Evolutionary conservation across 2,888 invertebrate genomes (phyloP).

Genomic region (Tipula helvola): DNA sequence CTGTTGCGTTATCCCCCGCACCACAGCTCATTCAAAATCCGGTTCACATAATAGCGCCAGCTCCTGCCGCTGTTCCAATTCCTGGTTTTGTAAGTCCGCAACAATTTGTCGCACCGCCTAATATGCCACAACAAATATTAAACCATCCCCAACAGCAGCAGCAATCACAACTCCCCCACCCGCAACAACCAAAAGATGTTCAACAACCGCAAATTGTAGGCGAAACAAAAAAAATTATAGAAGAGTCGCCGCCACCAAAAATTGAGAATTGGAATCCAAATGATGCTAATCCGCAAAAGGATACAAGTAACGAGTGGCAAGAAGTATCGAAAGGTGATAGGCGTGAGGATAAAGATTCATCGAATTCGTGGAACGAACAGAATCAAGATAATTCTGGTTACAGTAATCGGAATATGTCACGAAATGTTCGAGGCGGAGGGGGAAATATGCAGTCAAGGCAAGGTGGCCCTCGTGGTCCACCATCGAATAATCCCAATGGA

Average conservation of each 20-base stretch:
- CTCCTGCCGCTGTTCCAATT: neutral
- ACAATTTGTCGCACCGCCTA: neutral
- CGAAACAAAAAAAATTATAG: neutral
- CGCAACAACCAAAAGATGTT: neutral
- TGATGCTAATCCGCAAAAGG: neutral
- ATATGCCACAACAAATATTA: neutral
- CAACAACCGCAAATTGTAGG: slow-evolving; percentile 10
- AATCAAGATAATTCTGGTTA: slow-evolving; percentile 16
- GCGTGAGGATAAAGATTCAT: slow-evolving; percentile 22
- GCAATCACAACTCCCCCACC: neutral
- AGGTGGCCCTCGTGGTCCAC: neutral
- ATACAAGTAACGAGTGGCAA: neutral
- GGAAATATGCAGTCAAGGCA: neutral
- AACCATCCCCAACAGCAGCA: neutral
- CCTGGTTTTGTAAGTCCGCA: neutral
- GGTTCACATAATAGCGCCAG: neutral
- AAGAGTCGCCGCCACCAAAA: neutral
- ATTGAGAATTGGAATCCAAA: slow-evolving; percentile 6
- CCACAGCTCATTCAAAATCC: slow-evolving; percentile 11
- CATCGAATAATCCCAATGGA: slow-evolving; percentile 15
- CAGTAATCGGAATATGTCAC: neutral
- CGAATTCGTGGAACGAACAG: slow-evolving; percentile 25
- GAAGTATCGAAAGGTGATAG: slow-evolving; percentile 15
- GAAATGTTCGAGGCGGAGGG: neutral
- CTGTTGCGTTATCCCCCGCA: slow-evolving; percentile 20